These are phyloP conservation scores for Manduca sexta DNA, from an alignment of 1,140 invertebrate species.

Conservation along the genomic window DNA sequence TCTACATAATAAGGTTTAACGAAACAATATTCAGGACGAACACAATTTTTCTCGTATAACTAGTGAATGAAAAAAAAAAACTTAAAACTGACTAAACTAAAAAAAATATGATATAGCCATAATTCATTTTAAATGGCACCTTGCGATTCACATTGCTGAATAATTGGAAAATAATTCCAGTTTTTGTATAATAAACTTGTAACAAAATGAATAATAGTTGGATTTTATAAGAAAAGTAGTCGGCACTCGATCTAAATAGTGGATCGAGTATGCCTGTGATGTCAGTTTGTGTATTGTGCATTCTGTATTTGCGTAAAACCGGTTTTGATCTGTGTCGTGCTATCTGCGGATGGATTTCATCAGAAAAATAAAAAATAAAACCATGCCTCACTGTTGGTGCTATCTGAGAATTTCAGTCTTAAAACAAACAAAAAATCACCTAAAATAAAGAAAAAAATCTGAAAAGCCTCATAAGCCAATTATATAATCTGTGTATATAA, in stretches of 20 bases:
- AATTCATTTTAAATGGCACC: constrained; percentile 62
- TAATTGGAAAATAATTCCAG: constrained; percentile 25
- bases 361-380: constrained; percentile 16
- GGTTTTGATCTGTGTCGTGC: constrained; percentile 40
- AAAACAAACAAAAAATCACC: constrained; percentile 54
- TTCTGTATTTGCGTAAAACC: constrained; percentile 7
- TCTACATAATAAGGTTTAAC: constrained; percentile 24
- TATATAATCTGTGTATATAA: constrained; percentile 64
- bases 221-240: background rate
- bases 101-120: constrained; percentile 56
- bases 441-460: constrained; percentile 58
- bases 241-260: too few relatives aligned
- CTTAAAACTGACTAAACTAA: constrained; percentile 50
- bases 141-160: constrained; percentile 49
- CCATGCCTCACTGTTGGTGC: constrained; percentile 48
- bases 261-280: background rate
- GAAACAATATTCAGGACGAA: constrained; percentile 53
- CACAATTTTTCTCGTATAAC: constrained; percentile 55
- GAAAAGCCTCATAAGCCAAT: constrained; percentile 70
- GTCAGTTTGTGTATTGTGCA: constrained; percentile 6
- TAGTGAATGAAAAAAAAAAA: constrained; percentile 44
- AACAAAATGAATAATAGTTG: background rate
- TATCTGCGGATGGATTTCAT: constrained; percentile 36
- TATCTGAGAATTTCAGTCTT: constrained; percentile 63
- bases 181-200: constrained; percentile 21